Conservation (phyloP, 1,140 invertebrate genomes). For the Periplaneta americana region DNA sequence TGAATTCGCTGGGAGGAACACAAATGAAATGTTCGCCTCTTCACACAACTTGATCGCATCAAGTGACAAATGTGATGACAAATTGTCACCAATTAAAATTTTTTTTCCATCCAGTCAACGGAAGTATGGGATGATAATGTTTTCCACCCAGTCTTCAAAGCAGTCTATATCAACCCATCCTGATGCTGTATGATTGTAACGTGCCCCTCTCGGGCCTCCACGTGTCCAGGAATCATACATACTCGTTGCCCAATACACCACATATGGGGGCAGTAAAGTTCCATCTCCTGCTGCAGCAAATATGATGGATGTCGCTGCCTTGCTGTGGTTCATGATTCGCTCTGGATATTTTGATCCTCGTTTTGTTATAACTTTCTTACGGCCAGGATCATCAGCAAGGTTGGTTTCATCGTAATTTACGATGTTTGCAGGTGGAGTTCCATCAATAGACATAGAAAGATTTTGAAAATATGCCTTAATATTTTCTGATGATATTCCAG, state of each 20-base stretch:
- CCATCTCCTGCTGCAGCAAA: slow-evolving; percentile 28
- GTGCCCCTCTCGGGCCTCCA: slow-evolving; percentile 25
- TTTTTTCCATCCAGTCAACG: too few relatives aligned
- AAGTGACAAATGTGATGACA: too few relatives aligned
- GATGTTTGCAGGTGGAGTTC: too few relatives aligned
- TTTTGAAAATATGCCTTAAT: slow-evolving; percentile 27
- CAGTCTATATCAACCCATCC: slow-evolving; percentile 32
- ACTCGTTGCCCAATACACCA: slow-evolving; percentile 32
- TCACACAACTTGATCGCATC: slow-evolving; percentile 23
- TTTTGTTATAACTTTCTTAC: slow-evolving; percentile 30
- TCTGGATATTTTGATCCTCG: slow-evolving; percentile 34
- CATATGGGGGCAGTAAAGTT: slow-evolving; percentile 29
- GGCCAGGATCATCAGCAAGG: too few relatives aligned
- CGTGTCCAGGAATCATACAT: slow-evolving; percentile 31
- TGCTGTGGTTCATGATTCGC: slow-evolving; percentile 29
- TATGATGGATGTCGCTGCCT: slow-evolving; percentile 33
- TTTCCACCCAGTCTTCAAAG: slow-evolving; percentile 33
- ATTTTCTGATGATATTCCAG: slow-evolving; percentile 19
- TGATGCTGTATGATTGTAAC: slow-evolving; percentile 29
- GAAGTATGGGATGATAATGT: too few relatives aligned
- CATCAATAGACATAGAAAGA: too few relatives aligned
- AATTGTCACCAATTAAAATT: too few relatives aligned
- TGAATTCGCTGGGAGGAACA: slow-evolving; percentile 35
- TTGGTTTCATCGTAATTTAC: too few relatives aligned
- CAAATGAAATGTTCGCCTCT: slow-evolving; percentile 31